Conservation (phyloP, 2,888 invertebrate species). For the Drosophila percnosoma region DNA sequence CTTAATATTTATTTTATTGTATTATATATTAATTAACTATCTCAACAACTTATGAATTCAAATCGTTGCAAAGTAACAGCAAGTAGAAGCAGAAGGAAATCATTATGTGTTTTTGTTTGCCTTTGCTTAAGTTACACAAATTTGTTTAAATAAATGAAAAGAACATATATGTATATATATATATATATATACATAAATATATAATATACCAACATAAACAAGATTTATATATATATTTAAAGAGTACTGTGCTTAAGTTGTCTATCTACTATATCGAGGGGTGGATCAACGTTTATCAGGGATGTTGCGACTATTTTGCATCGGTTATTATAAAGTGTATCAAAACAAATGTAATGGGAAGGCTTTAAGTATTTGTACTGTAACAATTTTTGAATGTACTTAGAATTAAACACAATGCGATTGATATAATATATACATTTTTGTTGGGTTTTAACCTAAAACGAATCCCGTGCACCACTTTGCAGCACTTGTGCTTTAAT, state of each 20-base stretch:
- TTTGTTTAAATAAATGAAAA: conserved; percentile 72
- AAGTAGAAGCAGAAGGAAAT: conserved; percentile 35
- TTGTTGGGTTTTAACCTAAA: conserved; percentile 13
- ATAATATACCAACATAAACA: conserved; percentile 19
- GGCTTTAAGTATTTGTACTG: conserved; percentile 60
- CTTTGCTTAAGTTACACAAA: conserved; percentile 69
- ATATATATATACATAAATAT: conserved; percentile 18
- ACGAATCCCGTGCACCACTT: conserved; percentile 44
- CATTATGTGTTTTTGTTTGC: conserved; percentile 62
- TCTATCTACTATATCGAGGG: conserved; percentile 17
- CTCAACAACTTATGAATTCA: conserved; percentile 62
- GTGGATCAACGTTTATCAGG: conserved; percentile 50
- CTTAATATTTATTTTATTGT: conserved; percentile 79
- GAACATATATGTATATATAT: conserved; percentile 22
- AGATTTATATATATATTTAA: conserved; percentile 13
- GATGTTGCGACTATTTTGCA: conserved; percentile 52
- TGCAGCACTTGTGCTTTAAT: conserved; percentile 50
- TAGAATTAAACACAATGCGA: conserved; percentile 33
- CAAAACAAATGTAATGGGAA: conserved; percentile 51
- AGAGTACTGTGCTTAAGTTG: conserved; percentile 39
- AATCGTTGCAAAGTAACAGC: conserved; percentile 25
- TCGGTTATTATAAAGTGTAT: conserved; percentile 44
- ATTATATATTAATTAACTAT: conserved; percentile 76
- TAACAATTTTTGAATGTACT: conserved; percentile 48
- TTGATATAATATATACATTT: conserved; percentile 20